Percentiles rank a stretch among this genome's conserved stretches.
Conservation (phyloP, 1,140 invertebrate species). For the Thrips palmi region DNA sequence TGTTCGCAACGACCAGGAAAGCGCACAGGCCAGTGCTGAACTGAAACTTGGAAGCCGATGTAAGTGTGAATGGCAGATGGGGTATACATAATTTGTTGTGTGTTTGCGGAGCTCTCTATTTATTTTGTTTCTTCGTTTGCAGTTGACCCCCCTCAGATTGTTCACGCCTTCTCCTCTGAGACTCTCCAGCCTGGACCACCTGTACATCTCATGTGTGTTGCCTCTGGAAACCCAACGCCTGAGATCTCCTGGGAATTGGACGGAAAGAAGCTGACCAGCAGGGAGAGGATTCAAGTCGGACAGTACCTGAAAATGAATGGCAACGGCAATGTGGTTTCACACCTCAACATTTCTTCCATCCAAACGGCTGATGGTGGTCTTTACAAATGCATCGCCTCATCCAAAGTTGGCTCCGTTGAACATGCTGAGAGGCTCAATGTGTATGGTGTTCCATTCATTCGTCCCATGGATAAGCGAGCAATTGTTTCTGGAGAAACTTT, state of each 20-base stretch:
- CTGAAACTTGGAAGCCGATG: slow-evolving; percentile 81
- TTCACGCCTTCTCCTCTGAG: slow-evolving; percentile 68
- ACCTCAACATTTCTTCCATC: slow-evolving; percentile 81
- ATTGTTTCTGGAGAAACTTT: slow-evolving; percentile 83
- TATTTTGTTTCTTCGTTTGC: slow-evolving; percentile 17
- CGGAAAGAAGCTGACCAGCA: slow-evolving; percentile 63
- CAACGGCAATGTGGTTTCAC: slow-evolving; percentile 85
- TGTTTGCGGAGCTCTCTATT: slow-evolving; percentile 1
- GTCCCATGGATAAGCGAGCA: slow-evolving; percentile 83
- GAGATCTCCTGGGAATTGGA: slow-evolving; percentile 90
- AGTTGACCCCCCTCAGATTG: slow-evolving; percentile 76
- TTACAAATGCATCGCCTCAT: slow-evolving; percentile 79
- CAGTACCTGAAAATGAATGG: slow-evolving; percentile 75
- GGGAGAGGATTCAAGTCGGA: slow-evolving; percentile 60
- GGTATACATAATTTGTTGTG: not conserved
- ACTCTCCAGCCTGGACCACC: slow-evolving; percentile 72
- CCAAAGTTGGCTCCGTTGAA: slow-evolving; percentile 74
- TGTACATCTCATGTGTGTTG: slow-evolving; percentile 62
- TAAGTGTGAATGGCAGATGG: slow-evolving; percentile 25
- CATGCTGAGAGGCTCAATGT: slow-evolving; percentile 80
- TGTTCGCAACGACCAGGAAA: slow-evolving; percentile 83
- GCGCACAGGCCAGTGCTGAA: slow-evolving; percentile 79
- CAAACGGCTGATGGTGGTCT: slow-evolving; percentile 85
- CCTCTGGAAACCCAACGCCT: slow-evolving; percentile 80
- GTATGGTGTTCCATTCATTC: slow-evolving; percentile 75